A percentile compares a stretch with the other conserved stretches of the same genome.
These are phyloP conservation scores for Lepidochrysops patricia DNA, from an alignment of 2,888 invertebrate species.

Conservation along the genomic window DNA sequence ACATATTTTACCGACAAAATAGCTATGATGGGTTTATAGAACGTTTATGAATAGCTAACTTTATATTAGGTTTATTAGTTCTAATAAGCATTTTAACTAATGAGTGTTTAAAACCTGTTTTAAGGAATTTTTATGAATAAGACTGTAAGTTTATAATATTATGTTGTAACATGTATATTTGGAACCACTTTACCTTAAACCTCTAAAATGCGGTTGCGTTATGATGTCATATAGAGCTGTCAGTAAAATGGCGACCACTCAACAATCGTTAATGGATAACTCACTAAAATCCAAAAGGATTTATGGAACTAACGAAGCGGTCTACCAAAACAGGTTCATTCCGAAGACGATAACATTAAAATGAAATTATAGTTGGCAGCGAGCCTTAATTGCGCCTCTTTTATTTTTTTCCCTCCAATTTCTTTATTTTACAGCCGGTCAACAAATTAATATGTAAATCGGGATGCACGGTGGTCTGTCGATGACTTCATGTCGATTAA, in stretches of 20 bases:
- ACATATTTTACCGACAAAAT: too few relatives aligned
- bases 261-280: conserved; percentile 13
- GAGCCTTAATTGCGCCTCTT: conserved; percentile 55
- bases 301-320: conserved; percentile 40
- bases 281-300: conserved; percentile 12
- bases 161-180: too few relatives aligned
- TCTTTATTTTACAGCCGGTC: conserved; percentile 69
- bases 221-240: background rate
- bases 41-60: too few relatives aligned
- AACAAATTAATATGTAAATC: conserved; percentile 72
- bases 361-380: conserved; percentile 55
- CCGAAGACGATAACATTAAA: conserved; percentile 46
- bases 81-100: too few relatives aligned
- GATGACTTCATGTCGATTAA: conserved; percentile 33
- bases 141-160: too few relatives aligned
- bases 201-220: background rate
- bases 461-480: conserved; percentile 57
- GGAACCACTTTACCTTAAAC: background rate
- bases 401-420: conserved; percentile 57
- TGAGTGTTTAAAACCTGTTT: too few relatives aligned
- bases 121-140: too few relatives aligned
- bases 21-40: too few relatives aligned
- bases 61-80: too few relatives aligned
- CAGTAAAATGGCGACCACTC: conserved; percentile 3
- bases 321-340: conserved; percentile 33